Evolutionary conservation across 2,797 vertebrate species (phyloP).

Genomic region (Sphaeramia orbicularis): DNA sequence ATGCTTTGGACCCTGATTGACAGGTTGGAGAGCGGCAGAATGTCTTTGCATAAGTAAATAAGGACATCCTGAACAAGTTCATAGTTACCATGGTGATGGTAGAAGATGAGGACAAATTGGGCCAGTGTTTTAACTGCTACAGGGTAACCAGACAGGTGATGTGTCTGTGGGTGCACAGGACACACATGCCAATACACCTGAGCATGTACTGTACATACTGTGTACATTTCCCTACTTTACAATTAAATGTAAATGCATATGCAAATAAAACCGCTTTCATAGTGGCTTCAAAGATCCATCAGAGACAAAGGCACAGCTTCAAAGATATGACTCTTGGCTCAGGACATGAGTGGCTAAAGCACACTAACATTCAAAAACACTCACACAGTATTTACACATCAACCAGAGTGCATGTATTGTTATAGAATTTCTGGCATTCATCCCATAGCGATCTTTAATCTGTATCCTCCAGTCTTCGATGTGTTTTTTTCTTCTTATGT

Average conservation of each 20-base stretch:
- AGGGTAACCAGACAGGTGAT: conserved; percentile 46
- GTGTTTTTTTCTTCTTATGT: conserved; percentile 41
- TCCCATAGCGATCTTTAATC: conserved; percentile 13
- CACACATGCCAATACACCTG: neutral
- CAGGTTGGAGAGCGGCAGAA: conserved; percentile 31
- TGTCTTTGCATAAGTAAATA: conserved; percentile 65
- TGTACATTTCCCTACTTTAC: conserved; percentile 3
- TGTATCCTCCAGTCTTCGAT: conserved; percentile 32
- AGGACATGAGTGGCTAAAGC: conserved; percentile 33
- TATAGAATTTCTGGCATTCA: conserved; percentile 1
- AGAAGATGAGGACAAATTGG: conserved; percentile 44
- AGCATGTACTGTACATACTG: conserved; percentile 1
- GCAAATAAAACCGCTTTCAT: conserved; percentile 48
- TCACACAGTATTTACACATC: conserved; percentile 18
- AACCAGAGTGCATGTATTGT: conserved; percentile 2
- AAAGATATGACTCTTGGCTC: conserved; percentile 63
- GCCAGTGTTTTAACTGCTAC: conserved; percentile 37
- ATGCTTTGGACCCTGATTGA: conserved; percentile 48
- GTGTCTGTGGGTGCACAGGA: conserved; percentile 9
- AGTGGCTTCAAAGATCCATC: conserved; percentile 71
- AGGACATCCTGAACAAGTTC: conserved; percentile 54
- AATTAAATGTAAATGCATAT: conserved; percentile 47
- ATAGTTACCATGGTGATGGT: conserved; percentile 70
- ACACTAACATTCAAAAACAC: conserved; percentile 23
- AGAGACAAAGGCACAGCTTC: conserved; percentile 70